Percentiles rank a stretch among this genome's conserved stretches.
These are phyloP conservation scores for Porphyrio hochstetteri DNA, from an alignment of 2,113 vertebrate species.

Conservation along the genomic window DNA sequence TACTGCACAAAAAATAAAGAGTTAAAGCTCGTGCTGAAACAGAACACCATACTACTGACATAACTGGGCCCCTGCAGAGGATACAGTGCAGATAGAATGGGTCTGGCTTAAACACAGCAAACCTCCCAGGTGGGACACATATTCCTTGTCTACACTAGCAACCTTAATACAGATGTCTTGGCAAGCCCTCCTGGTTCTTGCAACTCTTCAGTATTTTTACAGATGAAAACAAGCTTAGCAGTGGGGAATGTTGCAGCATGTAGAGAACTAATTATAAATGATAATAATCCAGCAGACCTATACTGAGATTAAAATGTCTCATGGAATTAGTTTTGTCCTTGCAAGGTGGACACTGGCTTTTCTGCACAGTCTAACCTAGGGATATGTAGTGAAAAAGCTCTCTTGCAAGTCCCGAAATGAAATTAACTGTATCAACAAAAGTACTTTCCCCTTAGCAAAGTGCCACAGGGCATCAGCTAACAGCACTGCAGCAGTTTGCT, in stretches of 20 bases:
- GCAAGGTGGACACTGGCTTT: background rate
- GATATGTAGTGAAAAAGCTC: background rate
- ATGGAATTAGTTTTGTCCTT: background rate
- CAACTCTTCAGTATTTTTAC: slow-evolving; percentile 10
- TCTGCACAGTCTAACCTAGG: background rate
- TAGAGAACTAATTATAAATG: slow-evolving; percentile 16
- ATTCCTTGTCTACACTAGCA: slow-evolving; percentile 4
- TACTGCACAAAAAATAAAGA: background rate
- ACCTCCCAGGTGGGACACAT: background rate
- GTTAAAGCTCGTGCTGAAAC: background rate
- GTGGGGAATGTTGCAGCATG: background rate
- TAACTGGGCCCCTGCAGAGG: background rate
- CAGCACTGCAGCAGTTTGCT: background rate
- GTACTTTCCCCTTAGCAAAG: background rate
- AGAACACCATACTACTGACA: background rate
- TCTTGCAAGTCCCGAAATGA: background rate
- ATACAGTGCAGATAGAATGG: background rate
- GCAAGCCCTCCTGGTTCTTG: slow-evolving; percentile 9
- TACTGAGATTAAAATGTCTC: slow-evolving; percentile 4
- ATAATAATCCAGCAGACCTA: slow-evolving; percentile 33
- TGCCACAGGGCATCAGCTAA: background rate
- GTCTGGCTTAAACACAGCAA: background rate
- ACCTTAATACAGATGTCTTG: slow-evolving; percentile 29
- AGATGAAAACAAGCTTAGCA: slow-evolving; percentile 30
- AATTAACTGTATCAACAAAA: background rate